Evolutionary conservation across 2,113 vertebrate species (phyloP), one percentile per base, ranked within the genome.

Genomic region (Nycticebus coucang): DNA sequence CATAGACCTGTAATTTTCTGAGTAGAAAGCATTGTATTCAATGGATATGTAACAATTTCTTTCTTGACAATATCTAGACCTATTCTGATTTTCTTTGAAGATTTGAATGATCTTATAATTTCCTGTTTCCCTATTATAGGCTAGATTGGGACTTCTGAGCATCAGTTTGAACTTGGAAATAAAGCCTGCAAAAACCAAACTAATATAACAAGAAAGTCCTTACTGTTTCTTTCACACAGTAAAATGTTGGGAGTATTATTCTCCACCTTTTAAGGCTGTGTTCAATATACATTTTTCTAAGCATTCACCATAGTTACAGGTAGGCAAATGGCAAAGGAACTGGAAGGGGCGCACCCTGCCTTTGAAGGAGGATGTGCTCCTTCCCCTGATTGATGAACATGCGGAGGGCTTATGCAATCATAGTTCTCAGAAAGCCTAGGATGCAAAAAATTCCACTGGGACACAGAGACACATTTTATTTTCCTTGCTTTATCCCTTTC

Each of bases 161-260:
- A 62, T 95, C 79, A 45, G 0, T 89, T 95, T 91, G 53, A 93
- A 87, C 68, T 91, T 93, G n/a, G 53, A 88, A 80, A 83, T 94
- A 87, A 90, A 95, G 21, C 41, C 59, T 84, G 7, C 55, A 82
- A 77, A 87, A 68, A 62, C 78, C 78, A 89, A 91, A 74, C 18
- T 90, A 87, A 81, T 18, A 6, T 55, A 60, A 87, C 21, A n/a
- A 79, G 28, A 35, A 69, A 45, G 60, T 37, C 45, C 57, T 88
- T 41, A 50, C 50, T 64, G 91, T 80, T 79, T 90, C 74, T 2
- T 77, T 69, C 75, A 66, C 28, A 22, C 28, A 30, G 69, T 83
- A 91, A 88, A 90, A 91, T 82, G 13, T 66, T 85, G 72, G 64
- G 60, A 35, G 7, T 81, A 53, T 60, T 69, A 2, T 77, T 59